A percentile compares a stretch with the other conserved stretches of the same genome.
These are phyloP conservation scores for Calonectris borealis DNA, from an alignment of 2,113 vertebrate species.

Conservation along the genomic window DNA sequence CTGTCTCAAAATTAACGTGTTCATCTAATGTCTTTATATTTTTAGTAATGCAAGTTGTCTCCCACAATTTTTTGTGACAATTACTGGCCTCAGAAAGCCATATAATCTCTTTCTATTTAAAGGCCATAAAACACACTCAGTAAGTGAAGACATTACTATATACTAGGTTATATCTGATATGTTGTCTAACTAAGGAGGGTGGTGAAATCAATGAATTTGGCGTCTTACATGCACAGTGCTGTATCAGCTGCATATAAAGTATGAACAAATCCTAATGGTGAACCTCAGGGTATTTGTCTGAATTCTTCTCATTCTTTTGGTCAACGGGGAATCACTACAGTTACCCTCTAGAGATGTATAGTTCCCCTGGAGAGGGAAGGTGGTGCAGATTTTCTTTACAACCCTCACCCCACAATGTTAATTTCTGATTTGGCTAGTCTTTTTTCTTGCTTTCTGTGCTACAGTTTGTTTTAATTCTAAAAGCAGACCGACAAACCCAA, in stretches of 20 bases:
- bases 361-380: not conserved
- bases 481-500: not conserved
- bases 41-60: not conserved
- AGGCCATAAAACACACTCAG: not conserved
- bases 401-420: rapidly evolving
- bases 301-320: not conserved
- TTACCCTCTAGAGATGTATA: not conserved
- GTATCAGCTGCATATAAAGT: not conserved
- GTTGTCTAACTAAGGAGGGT: not conserved
- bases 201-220: not conserved
- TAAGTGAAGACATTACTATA: not conserved
- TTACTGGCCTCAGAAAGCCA: not conserved
- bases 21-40: not conserved
- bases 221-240: not conserved
- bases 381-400: not conserved
- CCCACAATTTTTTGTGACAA: not conserved
- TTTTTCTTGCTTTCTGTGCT: not conserved
- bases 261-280: not conserved
- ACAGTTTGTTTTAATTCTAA: not conserved
- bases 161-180: not conserved
- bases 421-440: not conserved
- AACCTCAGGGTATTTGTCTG: not conserved
- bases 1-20: not conserved
- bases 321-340: not conserved
- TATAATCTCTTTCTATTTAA: not conserved